Conservation (phyloP, 2,888 invertebrate genomes). For the Malacosoma neustria region DNA sequence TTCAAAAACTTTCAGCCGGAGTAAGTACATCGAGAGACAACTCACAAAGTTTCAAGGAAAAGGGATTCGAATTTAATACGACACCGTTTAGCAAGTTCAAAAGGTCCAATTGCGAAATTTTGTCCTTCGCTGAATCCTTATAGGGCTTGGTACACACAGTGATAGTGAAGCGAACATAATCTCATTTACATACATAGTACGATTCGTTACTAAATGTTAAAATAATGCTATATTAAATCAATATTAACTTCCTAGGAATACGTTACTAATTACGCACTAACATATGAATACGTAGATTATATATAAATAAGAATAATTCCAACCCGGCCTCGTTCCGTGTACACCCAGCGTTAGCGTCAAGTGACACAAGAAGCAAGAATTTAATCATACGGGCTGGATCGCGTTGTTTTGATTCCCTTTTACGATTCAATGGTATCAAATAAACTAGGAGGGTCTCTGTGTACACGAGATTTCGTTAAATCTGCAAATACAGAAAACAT, state of each 20-base stretch:
- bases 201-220: too few species aligned
- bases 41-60: constrained; percentile 2
- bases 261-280: too few species aligned
- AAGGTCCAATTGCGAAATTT: constrained; percentile 10
- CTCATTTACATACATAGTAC: too few species aligned
- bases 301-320: too few species aligned
- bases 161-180: too few species aligned
- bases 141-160: not conserved
- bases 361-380: constrained; percentile 20
- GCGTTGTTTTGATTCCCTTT: constrained; percentile 15
- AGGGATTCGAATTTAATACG: constrained; percentile 11
- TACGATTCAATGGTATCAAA: constrained; percentile 9
- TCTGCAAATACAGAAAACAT: too few species aligned
- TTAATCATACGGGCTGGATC: constrained; percentile 18
- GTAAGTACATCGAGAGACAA: not conserved
- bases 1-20: not conserved
- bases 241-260: too few species aligned
- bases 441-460: not conserved
- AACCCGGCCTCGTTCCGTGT: not conserved
- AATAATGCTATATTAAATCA: too few species aligned
- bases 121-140: constrained; percentile 16
- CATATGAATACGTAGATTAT: too few species aligned
- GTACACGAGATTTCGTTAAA: not conserved
- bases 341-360: not conserved
- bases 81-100: constrained; percentile 11